These are phyloP conservation scores for Galemys pyrenaicus DNA, from an alignment of 2,113 vertebrate species.

Conservation along the genomic window DNA sequence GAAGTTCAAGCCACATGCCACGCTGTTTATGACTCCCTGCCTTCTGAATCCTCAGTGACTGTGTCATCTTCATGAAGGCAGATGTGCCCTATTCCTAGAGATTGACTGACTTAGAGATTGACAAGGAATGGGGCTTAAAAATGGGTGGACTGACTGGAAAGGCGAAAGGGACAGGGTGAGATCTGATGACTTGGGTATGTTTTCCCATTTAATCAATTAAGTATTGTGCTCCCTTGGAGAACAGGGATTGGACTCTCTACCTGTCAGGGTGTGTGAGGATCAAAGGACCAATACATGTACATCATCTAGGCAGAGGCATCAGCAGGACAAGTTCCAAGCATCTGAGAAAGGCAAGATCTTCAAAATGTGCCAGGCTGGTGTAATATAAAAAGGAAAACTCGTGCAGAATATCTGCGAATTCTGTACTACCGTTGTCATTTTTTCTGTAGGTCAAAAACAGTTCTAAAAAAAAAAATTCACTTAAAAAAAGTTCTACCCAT, in stretches of 20 bases:
- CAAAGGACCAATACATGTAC: background rate
- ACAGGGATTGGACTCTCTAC: background rate
- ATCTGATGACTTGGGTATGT: background rate
- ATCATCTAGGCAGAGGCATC: too few species aligned
- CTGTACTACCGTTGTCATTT: background rate
- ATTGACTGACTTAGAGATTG: background rate
- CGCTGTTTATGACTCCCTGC: accelerated
- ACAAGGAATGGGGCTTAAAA: background rate
- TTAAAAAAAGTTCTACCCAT: background rate
- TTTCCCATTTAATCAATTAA: background rate
- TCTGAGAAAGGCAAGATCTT: background rate
- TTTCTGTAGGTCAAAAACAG: background rate
- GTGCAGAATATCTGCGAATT: background rate
- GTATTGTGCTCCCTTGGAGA: background rate
- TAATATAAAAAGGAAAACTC: background rate
- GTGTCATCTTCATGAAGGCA: accelerated
- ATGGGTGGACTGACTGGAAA: background rate
- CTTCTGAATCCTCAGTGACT: background rate
- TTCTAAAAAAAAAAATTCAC: background rate
- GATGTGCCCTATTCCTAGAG: too few species aligned
- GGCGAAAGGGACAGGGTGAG: background rate
- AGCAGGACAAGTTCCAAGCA: background rate
- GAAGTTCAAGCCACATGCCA: background rate
- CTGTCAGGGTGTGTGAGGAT: too few species aligned
- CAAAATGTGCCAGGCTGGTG: background rate